A percentile compares a stretch with the other conserved stretches of the same genome.
phyloP scores from a whole-genome alignment of 2,113 vertebrate species.

The Blennius ocellaris region DNA sequence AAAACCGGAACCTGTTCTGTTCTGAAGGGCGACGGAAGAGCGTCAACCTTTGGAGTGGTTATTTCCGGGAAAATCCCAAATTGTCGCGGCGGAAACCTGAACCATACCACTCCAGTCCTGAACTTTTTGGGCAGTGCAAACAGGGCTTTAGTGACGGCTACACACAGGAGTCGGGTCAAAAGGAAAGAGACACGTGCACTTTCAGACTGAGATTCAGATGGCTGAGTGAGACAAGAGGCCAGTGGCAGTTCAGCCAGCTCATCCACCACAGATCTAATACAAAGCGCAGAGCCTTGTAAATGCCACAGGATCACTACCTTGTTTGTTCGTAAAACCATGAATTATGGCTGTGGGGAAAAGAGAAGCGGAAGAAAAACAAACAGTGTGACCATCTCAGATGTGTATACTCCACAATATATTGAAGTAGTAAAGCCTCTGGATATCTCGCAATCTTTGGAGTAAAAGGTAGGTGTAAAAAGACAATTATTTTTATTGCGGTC shows the following conservation, averaged over 20 bases:
- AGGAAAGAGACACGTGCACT: slow-evolving; percentile 13
- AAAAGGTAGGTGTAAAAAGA: not conserved
- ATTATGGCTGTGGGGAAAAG: not conserved
- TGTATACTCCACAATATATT: not conserved
- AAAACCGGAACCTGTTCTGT: too few relatives aligned
- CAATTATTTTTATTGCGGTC: slow-evolving; percentile 3
- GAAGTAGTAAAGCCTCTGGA: slow-evolving; percentile 12
- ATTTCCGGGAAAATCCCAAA: too few relatives aligned
- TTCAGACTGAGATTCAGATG: slow-evolving; percentile 26
- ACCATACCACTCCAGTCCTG: too few relatives aligned
- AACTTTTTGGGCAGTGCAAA: too few relatives aligned
- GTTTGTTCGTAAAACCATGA: slow-evolving; percentile 48
- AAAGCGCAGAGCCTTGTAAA: slow-evolving; percentile 38
- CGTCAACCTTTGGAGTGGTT: too few relatives aligned
- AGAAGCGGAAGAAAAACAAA: slow-evolving; percentile 33
- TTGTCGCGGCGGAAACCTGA: too few relatives aligned
- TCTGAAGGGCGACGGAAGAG: too few relatives aligned
- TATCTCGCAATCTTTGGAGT: not conserved
- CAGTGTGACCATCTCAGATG: slow-evolving; percentile 9
- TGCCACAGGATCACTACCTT: slow-evolving; percentile 46
- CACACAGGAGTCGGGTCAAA: slow-evolving; percentile 12
- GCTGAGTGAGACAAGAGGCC: slow-evolving; percentile 35
- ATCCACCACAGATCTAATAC: slow-evolving; percentile 42
- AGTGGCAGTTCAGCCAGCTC: slow-evolving; percentile 22
- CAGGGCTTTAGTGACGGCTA: slow-evolving; percentile 19